Evolutionary conservation across 1,140 invertebrate species (phyloP), one percentile per base, ranked within the genome.

Genomic region (Manduca sexta): DNA sequence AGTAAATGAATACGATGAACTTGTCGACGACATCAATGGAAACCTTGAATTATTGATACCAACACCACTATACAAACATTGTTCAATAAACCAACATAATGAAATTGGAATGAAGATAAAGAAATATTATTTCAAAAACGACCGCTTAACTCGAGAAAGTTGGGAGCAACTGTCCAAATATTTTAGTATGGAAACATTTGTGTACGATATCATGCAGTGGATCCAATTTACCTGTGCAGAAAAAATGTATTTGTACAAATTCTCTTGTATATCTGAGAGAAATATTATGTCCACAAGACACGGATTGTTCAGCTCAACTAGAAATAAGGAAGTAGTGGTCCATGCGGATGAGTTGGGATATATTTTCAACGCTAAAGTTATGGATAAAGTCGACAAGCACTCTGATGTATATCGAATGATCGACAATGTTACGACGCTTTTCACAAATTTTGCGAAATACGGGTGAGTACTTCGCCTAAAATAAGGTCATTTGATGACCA

Each of bases 381-480:
- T 21, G 15, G n/a, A 37, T 7, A 52, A 53, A 41, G 46, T 57
- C 2, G 31, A 56, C 7, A 42, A 64, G 14, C 31, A 45, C 8
- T 54, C 41, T 2, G 34, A 45, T 18, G 39, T 45, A 1, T 54
- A 37, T 12, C n/a, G 38, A 39, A 30, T 49, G 26, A 54, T 54
- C 2, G 41, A 49, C 2, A 49, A 40, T n/a, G 40, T 61, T 6
- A 56, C 59, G 1, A 53, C 13, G 11, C 34, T 61, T 7, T 61
- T 91, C 91, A 86, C 86, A 0, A 91, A 92, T 70, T 93, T 93
- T 60, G 91, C 91, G 0, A 87, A 84, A 64, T 84, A 77, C 16
- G 88, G 90, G 91, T 92, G 73, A 84, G 79, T 33, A 16, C 1
- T 26, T 26, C 8, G n/a, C n/a, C n/a, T n/a, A n/a, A n/a, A n/a